Evolutionary conservation across 2,113 vertebrate species (phyloP).

Genomic region (Irena cyanogastra): DNA sequence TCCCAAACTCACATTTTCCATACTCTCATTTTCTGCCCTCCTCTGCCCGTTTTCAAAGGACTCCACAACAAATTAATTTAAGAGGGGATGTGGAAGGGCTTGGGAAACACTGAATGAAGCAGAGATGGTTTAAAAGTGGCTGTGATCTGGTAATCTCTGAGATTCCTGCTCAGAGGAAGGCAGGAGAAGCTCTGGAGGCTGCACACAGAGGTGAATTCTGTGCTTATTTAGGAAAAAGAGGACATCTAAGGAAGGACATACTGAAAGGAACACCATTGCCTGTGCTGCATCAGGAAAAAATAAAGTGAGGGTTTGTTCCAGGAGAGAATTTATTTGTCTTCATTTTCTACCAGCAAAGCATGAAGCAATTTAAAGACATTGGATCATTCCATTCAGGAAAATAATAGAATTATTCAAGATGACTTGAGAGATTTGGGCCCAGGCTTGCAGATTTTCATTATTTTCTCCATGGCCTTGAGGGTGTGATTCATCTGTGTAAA

Average conservation of each 20-base stretch:
- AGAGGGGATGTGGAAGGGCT: neutral
- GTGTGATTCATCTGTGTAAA: conserved; percentile 20
- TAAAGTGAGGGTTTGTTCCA: neutral
- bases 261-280: neutral
- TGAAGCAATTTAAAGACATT: neutral
- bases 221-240: neutral
- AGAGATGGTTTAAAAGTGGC: neutral
- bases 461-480: neutral
- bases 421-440: neutral
- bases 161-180: neutral
- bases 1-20: neutral
- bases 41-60: neutral
- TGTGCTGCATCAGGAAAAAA: neutral
- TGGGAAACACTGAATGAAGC: neutral
- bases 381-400: neutral
- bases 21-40: neutral
- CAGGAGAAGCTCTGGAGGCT: neutral
- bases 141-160: neutral
- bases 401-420: neutral
- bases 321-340: neutral
- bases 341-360: neutral
- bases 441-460: conserved; percentile 2
- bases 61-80: rapidly evolving
- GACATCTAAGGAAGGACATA: neutral
- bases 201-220: neutral